A percentile compares a stretch with the other conserved stretches of the same genome.
Conservation (phyloP, 2,888 invertebrate species). For the Octodonta nipae region DNA sequence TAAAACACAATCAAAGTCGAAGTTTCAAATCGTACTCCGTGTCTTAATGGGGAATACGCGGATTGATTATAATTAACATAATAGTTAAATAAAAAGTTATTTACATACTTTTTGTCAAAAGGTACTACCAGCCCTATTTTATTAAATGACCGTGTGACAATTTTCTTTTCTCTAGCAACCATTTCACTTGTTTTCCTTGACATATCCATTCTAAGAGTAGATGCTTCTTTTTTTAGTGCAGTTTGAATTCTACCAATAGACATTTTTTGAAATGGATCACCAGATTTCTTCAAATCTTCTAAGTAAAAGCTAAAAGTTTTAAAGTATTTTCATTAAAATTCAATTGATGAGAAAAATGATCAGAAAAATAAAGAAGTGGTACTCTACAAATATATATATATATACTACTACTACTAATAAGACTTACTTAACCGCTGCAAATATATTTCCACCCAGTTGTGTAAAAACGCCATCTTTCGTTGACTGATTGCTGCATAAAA, state of each 20-base stretch:
- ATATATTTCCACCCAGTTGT: slow-evolving; percentile 64
- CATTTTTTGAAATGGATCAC: slow-evolving; percentile 50
- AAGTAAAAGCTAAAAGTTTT: slow-evolving; percentile 40
- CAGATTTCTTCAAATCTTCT: slow-evolving; percentile 40
- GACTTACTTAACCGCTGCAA: slow-evolving; percentile 64
- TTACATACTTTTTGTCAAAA: slow-evolving; percentile 49
- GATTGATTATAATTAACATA: too few relatives aligned
- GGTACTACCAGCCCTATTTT: slow-evolving; percentile 77
- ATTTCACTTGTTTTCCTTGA: slow-evolving; percentile 45
- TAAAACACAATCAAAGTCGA: too few relatives aligned
- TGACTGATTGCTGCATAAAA: slow-evolving; percentile 65
- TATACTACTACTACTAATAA: slow-evolving; percentile 1
- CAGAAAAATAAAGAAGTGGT: background rate
- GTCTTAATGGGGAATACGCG: too few relatives aligned
- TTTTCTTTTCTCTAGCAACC: slow-evolving; percentile 45
- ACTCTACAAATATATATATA: slow-evolving; percentile 5
- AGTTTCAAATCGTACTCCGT: too few relatives aligned
- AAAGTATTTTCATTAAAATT: slow-evolving; percentile 1
- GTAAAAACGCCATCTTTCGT: slow-evolving; percentile 54
- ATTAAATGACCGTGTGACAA: slow-evolving; percentile 63
- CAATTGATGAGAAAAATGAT: background rate
- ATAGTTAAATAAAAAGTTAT: too few relatives aligned
- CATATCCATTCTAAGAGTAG: slow-evolving; percentile 44
- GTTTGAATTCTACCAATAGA: slow-evolving; percentile 46
- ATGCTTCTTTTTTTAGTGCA: slow-evolving; percentile 49